Conservation (phyloP, 2,888 invertebrate genomes). For the Palloptera scutellata region DNA sequence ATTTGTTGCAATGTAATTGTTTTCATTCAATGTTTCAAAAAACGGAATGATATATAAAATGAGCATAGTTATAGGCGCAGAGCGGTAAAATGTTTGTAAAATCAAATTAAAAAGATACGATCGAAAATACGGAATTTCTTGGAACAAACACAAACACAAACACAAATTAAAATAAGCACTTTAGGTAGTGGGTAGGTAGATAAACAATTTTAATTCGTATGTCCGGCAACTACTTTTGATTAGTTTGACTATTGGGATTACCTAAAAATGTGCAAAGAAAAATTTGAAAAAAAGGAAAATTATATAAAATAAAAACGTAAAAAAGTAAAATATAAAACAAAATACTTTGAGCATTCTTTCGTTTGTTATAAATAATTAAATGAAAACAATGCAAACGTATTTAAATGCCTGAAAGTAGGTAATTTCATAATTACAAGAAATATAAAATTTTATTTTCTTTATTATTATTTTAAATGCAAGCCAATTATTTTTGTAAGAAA, state of each 20-base stretch:
- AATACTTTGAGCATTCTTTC: not conserved
- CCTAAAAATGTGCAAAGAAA: conserved; percentile 49
- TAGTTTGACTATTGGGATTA: conserved; percentile 64
- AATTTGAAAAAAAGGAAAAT: conserved; percentile 28
- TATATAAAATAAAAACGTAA: conserved; percentile 23
- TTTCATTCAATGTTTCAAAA: conserved; percentile 19
- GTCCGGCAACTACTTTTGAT: conserved; percentile 59
- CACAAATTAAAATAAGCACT: conserved; percentile 43
- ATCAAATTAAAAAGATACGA: not conserved
- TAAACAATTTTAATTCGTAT: not conserved
- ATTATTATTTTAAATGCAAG: not conserved
- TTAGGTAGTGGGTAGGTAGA: not conserved
- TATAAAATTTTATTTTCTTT: no score
- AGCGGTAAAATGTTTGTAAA: conserved; percentile 18
- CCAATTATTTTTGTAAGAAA: not conserved
- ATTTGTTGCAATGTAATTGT: conserved; percentile 21
- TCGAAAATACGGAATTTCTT: not conserved
- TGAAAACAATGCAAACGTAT: not conserved
- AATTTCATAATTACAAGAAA: not conserved
- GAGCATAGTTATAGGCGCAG: conserved; percentile 33
- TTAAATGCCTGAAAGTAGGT: conserved; percentile 5
- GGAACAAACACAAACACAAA: conserved; percentile 38
- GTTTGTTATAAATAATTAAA: not conserved
- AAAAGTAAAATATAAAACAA: conserved; percentile 4
- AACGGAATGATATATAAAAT: conserved; percentile 7